These are phyloP conservation scores for Burhinus bistriatus DNA, from an alignment of 2,113 vertebrate species.

Conservation along the genomic window DNA sequence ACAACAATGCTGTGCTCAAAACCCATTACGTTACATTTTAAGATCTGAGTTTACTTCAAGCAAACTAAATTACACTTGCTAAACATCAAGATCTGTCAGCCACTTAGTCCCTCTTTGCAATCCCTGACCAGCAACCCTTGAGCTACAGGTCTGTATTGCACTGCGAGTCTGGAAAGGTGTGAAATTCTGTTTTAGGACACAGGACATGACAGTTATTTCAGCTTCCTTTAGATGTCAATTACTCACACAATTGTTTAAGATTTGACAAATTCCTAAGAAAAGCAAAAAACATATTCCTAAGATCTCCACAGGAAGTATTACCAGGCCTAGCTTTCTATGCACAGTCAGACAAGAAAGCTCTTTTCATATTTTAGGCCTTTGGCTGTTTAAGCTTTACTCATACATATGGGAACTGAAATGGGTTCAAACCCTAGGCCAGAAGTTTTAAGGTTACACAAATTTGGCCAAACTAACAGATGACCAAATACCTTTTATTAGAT, in stretches of 20 bases:
- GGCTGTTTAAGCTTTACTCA: not conserved
- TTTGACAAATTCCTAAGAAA: not conserved
- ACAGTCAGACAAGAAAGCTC: not conserved
- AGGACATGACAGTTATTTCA: not conserved
- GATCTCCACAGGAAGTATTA: not conserved
- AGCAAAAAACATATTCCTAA: not conserved
- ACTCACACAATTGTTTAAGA: not conserved
- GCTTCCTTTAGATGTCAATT: not conserved
- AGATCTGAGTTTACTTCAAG: not conserved
- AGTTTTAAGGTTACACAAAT: not conserved
- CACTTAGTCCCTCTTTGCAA: not conserved
- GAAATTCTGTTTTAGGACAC: not conserved
- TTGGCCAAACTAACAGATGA: not conserved
- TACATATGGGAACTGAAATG: not conserved
- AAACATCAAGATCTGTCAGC: not conserved
- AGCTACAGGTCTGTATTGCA: not conserved
- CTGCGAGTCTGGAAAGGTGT: not conserved
- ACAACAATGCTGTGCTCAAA: not conserved
- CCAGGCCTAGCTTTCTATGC: not conserved
- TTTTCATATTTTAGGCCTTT: not conserved
- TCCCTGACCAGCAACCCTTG: not conserved
- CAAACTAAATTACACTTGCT: not conserved
- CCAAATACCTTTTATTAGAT: not conserved
- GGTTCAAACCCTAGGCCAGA: not conserved
- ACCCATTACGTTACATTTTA: not conserved